Evolutionary conservation across 2,797 vertebrate species (phyloP).

Genomic region (Dicrostonyx torquatus): DNA sequence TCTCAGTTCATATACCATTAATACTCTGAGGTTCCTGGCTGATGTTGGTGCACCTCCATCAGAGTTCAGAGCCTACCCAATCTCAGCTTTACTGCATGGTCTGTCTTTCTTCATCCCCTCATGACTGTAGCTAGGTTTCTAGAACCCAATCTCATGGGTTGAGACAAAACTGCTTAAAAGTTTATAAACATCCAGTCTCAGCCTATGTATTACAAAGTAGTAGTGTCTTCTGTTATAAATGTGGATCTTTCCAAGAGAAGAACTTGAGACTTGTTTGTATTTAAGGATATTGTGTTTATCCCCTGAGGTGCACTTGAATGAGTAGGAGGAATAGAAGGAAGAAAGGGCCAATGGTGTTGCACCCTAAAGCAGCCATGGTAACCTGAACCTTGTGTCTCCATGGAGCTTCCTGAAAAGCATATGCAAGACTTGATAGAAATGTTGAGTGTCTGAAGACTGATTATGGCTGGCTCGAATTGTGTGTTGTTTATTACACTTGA

Average conservation of each 20-base stretch:
- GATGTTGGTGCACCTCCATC: accelerated
- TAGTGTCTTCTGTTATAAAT: neutral
- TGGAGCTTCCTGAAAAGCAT: neutral
- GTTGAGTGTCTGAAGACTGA: neutral
- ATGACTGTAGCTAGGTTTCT: neutral
- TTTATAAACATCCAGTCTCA: neutral
- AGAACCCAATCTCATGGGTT: neutral
- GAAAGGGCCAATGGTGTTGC: neutral
- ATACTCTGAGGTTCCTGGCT: neutral
- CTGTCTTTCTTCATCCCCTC: neutral
- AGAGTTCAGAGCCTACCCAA: neutral
- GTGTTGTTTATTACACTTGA: neutral
- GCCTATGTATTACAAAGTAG: neutral
- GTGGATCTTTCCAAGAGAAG: neutral
- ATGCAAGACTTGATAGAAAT: neutral
- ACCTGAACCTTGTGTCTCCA: neutral
- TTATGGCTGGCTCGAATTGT: neutral
- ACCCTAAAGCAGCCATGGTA: accelerated
- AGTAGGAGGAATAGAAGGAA: neutral
- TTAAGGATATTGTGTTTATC: neutral
- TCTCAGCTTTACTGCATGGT: neutral
- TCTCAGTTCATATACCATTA: neutral
- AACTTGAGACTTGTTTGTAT: neutral
- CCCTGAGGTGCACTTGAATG: neutral
- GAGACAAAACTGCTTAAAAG: neutral